Evolutionary conservation across 2,797 vertebrate genomes (phyloP).

Genomic region (Anolis apletophallus): DNA sequence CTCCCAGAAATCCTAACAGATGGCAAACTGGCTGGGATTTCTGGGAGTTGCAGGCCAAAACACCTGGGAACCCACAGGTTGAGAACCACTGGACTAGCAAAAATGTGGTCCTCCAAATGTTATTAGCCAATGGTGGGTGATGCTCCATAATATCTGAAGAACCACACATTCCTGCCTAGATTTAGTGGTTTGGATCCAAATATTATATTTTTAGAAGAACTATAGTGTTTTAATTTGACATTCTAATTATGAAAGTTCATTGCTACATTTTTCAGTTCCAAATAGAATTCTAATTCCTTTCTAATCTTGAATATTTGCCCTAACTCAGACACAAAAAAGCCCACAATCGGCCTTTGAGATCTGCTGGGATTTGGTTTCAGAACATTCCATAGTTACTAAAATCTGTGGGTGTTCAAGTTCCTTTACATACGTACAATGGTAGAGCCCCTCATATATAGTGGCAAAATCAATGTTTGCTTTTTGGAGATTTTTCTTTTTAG

Average conservation of each 20-base stretch:
- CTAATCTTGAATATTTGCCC: slow-evolving; percentile 14
- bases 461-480: too few relatives aligned
- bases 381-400: too few relatives aligned
- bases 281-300: neutral
- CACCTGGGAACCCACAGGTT: too few relatives aligned
- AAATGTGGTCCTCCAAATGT: neutral
- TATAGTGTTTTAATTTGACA: neutral
- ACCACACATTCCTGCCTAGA: neutral
- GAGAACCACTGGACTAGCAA: neutral
- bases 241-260: neutral
- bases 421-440: too few relatives aligned
- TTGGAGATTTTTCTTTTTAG: too few relatives aligned
- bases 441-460: too few relatives aligned
- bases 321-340: slow-evolving; percentile 1
- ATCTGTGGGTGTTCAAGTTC: too few relatives aligned
- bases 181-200: slow-evolving; percentile 10
- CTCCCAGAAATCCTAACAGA: too few relatives aligned
- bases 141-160: neutral
- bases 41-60: too few relatives aligned
- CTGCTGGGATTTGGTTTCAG: too few relatives aligned
- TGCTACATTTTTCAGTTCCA: neutral
- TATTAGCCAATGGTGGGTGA: neutral
- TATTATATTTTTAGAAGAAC: neutral
- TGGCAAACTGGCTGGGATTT: too few relatives aligned
- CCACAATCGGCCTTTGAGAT: too few relatives aligned